Base-by-base conservation (phyloP, 2,888 invertebrate genomes). In the Scaptodrosophila latifasciaeformis region DNA sequence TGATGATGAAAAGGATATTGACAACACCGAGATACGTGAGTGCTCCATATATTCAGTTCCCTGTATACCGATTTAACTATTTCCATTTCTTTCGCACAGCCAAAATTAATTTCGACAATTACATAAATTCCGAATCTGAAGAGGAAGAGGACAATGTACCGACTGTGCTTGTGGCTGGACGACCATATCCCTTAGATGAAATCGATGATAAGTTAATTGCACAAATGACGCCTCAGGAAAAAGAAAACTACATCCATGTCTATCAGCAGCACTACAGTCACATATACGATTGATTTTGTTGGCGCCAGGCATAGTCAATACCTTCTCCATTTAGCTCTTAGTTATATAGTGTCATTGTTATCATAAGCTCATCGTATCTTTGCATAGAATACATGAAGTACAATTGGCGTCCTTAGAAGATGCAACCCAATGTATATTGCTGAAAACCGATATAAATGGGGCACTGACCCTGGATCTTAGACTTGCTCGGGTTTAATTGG, bases 251-350 rank as follows among this genome's bases (percentile, higher is more conserved):
- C 86, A 97, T 97, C 71, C 93, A 95, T 87, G 90, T 95, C 37
- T 96, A 96, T 84, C 96, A 97, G 85, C 96, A 97, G 85, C 93
- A 94, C 86, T 96, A 95, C 87, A 93, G 95, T 67, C 93, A 95
- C 85, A 93, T 95, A 89, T 93, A 92, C 81, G 94, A 93, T 87
- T 96, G 56, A 72, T 45, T 34, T 10, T 30, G 10, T 29, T 21
- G 24, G 21, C 30, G n/a, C 15, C 17, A 2, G 7, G 1, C 37
- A 37, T 10, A 35, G 17, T 13, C 35, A 4, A 1, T 15, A 30
- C 10, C 15, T 2, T 34, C 9, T 13, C 3, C 10, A 49, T 6
- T 52, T 59, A 59, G 17, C 18, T 35, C 19, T 51, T 65, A 62
- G 39, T 45, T 49, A 40, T 44, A 37, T 64, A 65, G 65, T 45